Conservation (phyloP, 2,797 vertebrate species). For the Esox masquinongy region DNA sequence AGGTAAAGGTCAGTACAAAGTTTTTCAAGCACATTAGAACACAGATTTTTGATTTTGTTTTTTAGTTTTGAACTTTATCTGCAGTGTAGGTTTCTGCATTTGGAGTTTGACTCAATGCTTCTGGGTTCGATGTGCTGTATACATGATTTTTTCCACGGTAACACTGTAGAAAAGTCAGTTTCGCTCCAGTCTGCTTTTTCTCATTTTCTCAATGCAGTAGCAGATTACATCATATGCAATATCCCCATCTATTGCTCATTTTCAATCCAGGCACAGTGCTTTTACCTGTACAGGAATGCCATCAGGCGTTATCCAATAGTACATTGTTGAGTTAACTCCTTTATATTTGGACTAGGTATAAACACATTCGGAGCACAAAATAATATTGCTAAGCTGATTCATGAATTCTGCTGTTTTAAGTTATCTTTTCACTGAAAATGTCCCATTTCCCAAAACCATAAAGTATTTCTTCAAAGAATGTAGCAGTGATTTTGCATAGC, state of each 20-base stretch:
- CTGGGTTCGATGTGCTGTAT: neutral
- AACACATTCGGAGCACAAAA: slow-evolving; percentile 59
- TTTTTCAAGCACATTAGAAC: neutral
- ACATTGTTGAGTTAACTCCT: slow-evolving; percentile 67
- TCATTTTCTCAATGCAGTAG: slow-evolving; percentile 17
- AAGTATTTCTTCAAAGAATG: slow-evolving; percentile 48
- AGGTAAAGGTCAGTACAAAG: neutral
- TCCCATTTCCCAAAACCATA: neutral
- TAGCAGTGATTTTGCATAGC: slow-evolving; percentile 54
- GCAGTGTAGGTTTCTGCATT: neutral
- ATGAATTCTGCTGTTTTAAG: slow-evolving; percentile 49
- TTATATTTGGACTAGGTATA: slow-evolving; percentile 59
- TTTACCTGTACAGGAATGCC: slow-evolving; percentile 32
- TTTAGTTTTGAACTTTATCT: neutral
- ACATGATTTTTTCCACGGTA: neutral
- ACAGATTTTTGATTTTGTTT: neutral
- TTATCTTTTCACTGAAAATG: slow-evolving; percentile 35
- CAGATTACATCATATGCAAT: slow-evolving; percentile 52
- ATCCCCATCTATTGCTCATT: slow-evolving; percentile 54
- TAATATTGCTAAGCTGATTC: slow-evolving; percentile 61
- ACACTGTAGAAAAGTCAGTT: neutral
- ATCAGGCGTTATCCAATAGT: slow-evolving; percentile 60
- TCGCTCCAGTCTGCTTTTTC: slow-evolving; percentile 31
- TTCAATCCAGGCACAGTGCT: slow-evolving; percentile 30
- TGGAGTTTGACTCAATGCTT: neutral